phyloP scores from a whole-genome alignment of 2,113 vertebrate genomes.

The Bucco capensis region DNA sequence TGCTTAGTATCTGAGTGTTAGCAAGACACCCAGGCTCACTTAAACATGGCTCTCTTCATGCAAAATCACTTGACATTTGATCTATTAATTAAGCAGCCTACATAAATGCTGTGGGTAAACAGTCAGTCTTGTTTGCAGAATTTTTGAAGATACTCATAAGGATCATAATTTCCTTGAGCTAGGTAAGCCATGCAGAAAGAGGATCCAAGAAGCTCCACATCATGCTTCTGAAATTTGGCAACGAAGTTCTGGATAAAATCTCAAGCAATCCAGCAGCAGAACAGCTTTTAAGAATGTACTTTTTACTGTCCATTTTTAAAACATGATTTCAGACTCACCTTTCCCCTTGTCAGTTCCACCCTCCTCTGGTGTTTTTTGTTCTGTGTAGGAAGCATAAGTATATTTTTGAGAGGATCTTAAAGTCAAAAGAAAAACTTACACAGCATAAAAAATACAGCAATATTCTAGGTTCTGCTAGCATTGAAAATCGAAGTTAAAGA shows the following conservation, averaged over 20 bases:
- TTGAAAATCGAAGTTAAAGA: background rate
- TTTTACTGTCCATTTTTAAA: background rate
- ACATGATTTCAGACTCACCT: slow-evolving; percentile 68
- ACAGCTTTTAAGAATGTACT: background rate
- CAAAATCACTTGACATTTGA: background rate
- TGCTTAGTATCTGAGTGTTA: background rate
- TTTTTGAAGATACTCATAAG: background rate
- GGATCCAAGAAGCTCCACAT: background rate
- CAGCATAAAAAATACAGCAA: background rate
- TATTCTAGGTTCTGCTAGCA: background rate
- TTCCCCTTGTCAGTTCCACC: slow-evolving; percentile 61
- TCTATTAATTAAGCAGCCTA: background rate
- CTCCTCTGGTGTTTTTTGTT: slow-evolving; percentile 65
- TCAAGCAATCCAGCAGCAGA: background rate
- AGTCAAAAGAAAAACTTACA: slow-evolving; percentile 42
- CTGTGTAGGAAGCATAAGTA: slow-evolving; percentile 76
- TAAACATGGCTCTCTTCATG: background rate
- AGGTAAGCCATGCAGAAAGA: background rate
- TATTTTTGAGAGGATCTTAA: slow-evolving; percentile 59
- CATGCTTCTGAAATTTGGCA: background rate
- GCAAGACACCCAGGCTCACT: background rate
- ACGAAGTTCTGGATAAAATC: background rate
- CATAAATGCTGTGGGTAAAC: background rate
- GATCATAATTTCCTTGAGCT: background rate
- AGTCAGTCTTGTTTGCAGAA: background rate